Conservation (phyloP, 1,140 invertebrate species). For the Adelges cooleyi region DNA sequence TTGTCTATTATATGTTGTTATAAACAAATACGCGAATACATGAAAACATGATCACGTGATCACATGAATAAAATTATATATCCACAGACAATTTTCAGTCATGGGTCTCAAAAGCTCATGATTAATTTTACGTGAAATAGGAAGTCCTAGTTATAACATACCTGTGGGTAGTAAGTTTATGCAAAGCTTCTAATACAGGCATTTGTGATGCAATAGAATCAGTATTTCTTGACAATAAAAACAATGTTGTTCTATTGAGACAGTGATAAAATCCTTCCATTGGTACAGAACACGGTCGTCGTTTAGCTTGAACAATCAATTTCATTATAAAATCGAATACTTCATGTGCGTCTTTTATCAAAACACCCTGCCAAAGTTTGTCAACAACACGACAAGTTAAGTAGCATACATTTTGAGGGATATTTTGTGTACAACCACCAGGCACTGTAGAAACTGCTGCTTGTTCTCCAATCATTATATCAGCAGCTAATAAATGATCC, state of each 20-base stretch:
- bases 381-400: constrained; percentile 86
- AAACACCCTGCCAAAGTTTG: constrained; percentile 86
- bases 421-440: constrained; percentile 63
- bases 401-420: constrained; percentile 84
- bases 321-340: constrained; percentile 93
- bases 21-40: too few species aligned
- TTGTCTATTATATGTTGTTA: too few species aligned
- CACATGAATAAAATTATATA: too few species aligned
- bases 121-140: too few species aligned
- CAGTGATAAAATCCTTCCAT: constrained; percentile 83
- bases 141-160: constrained; percentile 31
- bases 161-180: constrained; percentile 77
- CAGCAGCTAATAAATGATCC: constrained; percentile 85
- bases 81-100: too few species aligned
- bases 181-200: constrained; percentile 80
- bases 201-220: constrained; percentile 82
- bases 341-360: constrained; percentile 82
- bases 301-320: constrained; percentile 75
- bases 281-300: constrained; percentile 57
- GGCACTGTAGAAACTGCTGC: constrained; percentile 63
- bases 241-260: constrained; percentile 87
- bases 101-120: too few species aligned
- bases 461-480: constrained; percentile 74
- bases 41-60: too few species aligned
- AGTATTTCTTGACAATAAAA: constrained; percentile 78